Conservation (phyloP, 2,113 vertebrate genomes). For the Callopanchax toddi region DNA sequence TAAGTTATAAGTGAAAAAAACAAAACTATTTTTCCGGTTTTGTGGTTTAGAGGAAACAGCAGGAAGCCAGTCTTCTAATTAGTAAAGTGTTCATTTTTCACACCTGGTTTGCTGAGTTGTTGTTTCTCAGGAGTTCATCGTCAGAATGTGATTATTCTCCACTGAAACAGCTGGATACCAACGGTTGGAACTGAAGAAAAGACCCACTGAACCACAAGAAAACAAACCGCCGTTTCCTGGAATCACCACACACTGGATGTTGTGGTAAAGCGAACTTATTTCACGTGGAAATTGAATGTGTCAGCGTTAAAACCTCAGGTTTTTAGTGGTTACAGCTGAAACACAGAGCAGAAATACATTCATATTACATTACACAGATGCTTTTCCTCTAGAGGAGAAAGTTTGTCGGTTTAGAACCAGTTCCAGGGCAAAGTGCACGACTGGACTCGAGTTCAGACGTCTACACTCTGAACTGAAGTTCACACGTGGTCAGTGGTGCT, state of each 20-base stretch:
- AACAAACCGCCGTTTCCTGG: background rate
- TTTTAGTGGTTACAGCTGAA: background rate
- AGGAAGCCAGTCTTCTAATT: too few species aligned
- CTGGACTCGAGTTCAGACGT: conserved; percentile 27
- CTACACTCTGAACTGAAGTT: conserved; percentile 25
- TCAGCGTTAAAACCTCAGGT: too few species aligned
- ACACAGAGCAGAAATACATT: background rate
- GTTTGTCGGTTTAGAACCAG: background rate
- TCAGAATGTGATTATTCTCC: background rate
- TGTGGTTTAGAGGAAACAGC: too few species aligned
- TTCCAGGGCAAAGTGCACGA: background rate
- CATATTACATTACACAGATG: background rate
- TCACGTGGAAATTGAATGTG: too few species aligned
- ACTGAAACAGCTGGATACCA: conserved; percentile 40
- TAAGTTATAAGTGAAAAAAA: too few species aligned
- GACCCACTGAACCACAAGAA: conserved; percentile 2
- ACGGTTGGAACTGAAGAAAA: conserved; percentile 35
- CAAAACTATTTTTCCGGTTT: too few species aligned
- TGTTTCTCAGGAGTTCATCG: too few species aligned
- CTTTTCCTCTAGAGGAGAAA: background rate
- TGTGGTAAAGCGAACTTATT: background rate
- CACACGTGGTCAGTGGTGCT: conserved; percentile 29
- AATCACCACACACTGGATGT: background rate
- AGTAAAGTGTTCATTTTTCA: too few species aligned
- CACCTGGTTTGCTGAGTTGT: too few species aligned